Conservation (phyloP, 2,797 vertebrate genomes). For the Alfaro cultratus region DNA sequence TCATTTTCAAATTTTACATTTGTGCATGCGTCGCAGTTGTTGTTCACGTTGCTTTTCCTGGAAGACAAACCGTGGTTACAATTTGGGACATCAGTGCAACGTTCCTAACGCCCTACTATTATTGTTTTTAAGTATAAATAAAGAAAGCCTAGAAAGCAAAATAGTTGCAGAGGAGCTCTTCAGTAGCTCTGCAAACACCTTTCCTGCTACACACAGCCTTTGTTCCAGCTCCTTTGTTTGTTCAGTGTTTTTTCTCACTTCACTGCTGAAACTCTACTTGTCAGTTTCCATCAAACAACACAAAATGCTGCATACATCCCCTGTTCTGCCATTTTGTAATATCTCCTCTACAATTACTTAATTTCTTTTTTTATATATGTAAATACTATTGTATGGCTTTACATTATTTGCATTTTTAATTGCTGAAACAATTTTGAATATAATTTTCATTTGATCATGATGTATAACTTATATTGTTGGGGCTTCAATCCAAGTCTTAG, state of each 20-base stretch:
- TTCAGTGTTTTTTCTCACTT: background rate
- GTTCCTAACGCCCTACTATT: background rate
- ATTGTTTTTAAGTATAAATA: background rate
- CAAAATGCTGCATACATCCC: background rate
- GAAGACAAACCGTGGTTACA: background rate
- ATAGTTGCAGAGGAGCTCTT: background rate
- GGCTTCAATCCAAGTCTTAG: background rate
- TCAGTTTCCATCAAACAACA: background rate
- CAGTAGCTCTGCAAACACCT: background rate
- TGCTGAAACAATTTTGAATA: background rate
- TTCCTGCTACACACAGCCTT: background rate
- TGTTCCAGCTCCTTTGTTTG: background rate
- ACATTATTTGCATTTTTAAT: background rate
- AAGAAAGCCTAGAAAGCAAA: background rate
- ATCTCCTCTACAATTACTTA: background rate
- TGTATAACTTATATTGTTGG: background rate
- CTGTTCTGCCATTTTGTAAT: background rate
- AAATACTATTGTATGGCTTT: background rate
- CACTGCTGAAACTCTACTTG: background rate
- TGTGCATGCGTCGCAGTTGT: background rate
- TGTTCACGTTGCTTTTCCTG: background rate
- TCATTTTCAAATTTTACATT: background rate
- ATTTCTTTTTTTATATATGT: background rate
- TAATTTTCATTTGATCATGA: background rate
- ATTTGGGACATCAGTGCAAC: background rate